phyloP scores from a whole-genome alignment of 1,140 invertebrate genomes.

The Cydia pomonella region DNA sequence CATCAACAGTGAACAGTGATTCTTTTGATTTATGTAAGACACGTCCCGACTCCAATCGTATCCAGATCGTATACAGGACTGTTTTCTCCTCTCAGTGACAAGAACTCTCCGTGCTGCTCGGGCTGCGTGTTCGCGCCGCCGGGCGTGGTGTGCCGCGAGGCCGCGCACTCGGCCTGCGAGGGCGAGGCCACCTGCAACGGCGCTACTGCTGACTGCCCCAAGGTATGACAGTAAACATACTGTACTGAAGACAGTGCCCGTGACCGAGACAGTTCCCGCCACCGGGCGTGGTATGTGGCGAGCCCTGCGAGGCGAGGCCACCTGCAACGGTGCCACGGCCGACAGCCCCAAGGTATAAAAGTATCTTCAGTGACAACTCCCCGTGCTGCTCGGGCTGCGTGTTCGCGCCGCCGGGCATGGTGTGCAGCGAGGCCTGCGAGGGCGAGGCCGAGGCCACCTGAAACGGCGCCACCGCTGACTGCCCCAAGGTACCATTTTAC shows the following conservation, averaged over 20 bases:
- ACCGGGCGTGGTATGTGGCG: too few relatives aligned
- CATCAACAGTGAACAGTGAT: too few relatives aligned
- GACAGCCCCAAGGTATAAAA: too few relatives aligned
- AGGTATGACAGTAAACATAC: too few relatives aligned
- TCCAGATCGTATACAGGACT: too few relatives aligned
- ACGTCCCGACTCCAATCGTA: too few relatives aligned
- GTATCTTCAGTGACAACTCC: conserved; percentile 95
- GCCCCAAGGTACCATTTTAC: conserved; percentile 45
- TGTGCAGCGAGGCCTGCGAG: conserved; percentile 95
- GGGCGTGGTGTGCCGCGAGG: conserved; percentile 92
- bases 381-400: conserved; percentile 95
- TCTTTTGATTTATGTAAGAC: too few relatives aligned
- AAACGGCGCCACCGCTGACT: conserved; percentile 77
- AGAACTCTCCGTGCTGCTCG: conserved; percentile 96
- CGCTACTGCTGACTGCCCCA: conserved; percentile 80
- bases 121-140: conserved; percentile 92
- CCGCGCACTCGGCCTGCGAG: conserved; percentile 94
- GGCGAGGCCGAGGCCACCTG: conserved; percentile 92
- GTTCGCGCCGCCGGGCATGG: conserved; percentile 88
- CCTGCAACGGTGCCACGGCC: too few relatives aligned
- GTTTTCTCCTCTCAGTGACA: conserved; percentile 84
- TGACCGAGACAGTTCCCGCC: too few relatives aligned
- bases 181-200: conserved; percentile 88
- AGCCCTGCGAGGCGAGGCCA: too few relatives aligned
- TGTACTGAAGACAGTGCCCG: too few relatives aligned